Evolutionary conservation across 2,797 vertebrate species (phyloP).

Genomic region (Characodon lateralis): DNA sequence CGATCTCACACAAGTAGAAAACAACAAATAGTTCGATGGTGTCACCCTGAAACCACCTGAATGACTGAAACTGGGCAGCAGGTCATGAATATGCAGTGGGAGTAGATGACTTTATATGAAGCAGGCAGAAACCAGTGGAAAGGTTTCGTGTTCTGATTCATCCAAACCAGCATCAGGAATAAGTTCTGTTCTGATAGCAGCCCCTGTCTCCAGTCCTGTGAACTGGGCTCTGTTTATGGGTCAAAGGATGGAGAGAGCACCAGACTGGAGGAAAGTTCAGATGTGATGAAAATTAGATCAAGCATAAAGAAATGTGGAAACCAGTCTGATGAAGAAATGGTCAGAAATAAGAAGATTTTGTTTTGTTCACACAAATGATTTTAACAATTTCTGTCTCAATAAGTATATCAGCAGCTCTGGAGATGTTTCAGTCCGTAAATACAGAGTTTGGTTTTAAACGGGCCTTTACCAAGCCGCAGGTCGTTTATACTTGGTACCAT

Average conservation of each 20-base stretch:
- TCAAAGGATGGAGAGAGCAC: neutral
- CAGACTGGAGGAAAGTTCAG: neutral
- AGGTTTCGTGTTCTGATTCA: neutral
- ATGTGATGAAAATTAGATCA: neutral
- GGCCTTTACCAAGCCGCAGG: neutral
- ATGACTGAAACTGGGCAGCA: neutral
- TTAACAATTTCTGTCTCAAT: neutral
- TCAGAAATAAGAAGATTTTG: neutral
- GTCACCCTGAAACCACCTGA: neutral
- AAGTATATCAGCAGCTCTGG: neutral
- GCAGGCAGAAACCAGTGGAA: neutral
- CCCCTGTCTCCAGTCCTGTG: neutral
- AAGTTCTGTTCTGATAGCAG: neutral
- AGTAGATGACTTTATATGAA: neutral
- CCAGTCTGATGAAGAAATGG: neutral
- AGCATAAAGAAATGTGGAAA: conserved; percentile 4
- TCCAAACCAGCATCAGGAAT: neutral
- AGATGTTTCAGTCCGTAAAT: neutral
- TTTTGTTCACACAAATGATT: neutral
- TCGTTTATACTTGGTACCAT: neutral
- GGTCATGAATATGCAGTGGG: neutral
- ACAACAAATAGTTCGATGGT: fast-evolving
- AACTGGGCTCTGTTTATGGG: neutral
- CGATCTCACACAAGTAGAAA: neutral
- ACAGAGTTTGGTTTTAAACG: neutral